Percentiles rank a stretch among this genome's conserved stretches.
phyloP scores from a whole-genome alignment of 2,888 invertebrate species.

The Asteroscopus sphinx region DNA sequence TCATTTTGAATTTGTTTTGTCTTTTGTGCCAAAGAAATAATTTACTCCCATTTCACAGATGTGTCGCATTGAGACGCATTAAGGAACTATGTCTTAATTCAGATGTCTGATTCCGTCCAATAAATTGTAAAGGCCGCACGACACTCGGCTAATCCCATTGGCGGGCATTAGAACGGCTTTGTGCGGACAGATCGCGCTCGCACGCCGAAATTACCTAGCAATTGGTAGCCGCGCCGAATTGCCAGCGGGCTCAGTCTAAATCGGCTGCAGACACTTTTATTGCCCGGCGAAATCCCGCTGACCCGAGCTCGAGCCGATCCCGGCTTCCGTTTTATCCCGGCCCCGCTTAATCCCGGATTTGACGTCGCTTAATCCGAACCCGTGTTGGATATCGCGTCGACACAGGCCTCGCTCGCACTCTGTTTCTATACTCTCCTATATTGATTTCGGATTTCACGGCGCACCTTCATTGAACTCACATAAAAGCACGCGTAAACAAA shows the following conservation, averaged over 20 bases:
- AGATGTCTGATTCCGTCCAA: conserved; percentile 80
- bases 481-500: conserved; percentile 72
- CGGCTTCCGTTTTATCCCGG: conserved; percentile 85
- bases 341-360: conserved; percentile 89
- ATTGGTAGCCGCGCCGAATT: conserved; percentile 87
- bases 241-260: conserved; percentile 88
- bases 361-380: conserved; percentile 91
- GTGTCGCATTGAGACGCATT: conserved; percentile 35
- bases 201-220: conserved; percentile 88
- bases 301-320: conserved; percentile 85
- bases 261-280: conserved; percentile 91
- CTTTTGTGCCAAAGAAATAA: conserved; percentile 29
- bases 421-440: conserved; percentile 76
- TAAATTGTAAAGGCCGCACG: conserved; percentile 85
- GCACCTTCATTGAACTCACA: conserved; percentile 69
- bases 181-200: conserved; percentile 87
- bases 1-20: conserved; percentile 24
- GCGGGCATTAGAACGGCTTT: conserved; percentile 88
- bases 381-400: conserved; percentile 91
- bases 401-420: conserved; percentile 84
- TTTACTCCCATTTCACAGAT: conserved; percentile 17
- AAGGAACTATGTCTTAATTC: conserved; percentile 70
- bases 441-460: conserved; percentile 81
- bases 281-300: conserved; percentile 88
- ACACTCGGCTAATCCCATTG: conserved; percentile 88